Percentiles rank a stretch among this genome's conserved stretches.
Evolutionary conservation across 2,113 vertebrate species (phyloP).

Genomic region (Saiga tatarica): DNA sequence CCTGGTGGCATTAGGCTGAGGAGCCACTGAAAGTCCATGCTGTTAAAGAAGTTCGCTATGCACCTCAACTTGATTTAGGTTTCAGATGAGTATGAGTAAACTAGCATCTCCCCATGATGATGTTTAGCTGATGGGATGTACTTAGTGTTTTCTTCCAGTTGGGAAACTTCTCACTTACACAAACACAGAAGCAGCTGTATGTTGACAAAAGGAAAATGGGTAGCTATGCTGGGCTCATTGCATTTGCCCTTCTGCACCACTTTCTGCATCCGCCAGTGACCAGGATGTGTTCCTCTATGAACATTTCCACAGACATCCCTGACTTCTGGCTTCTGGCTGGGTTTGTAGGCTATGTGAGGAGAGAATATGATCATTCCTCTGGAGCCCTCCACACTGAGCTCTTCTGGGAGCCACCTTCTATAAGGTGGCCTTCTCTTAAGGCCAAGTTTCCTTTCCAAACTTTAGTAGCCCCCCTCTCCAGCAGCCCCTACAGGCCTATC

Average conservation of each 20-base stretch:
- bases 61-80: not conserved
- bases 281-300: not conserved
- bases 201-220: not conserved
- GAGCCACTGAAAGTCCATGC: not conserved
- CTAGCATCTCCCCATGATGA: not conserved
- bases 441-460: not conserved
- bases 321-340: not conserved
- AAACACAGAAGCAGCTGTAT: not conserved
- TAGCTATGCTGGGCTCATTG: accelerated
- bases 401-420: not conserved
- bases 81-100: not conserved
- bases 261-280: not conserved
- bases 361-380: too few species aligned
- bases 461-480: not conserved
- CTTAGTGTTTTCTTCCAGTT: not conserved
- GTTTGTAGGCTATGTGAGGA: not conserved
- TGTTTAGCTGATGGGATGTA: not conserved
- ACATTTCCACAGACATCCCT: too few species aligned
- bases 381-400: not conserved
- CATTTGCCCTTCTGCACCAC: not conserved
- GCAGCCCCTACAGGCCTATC: accelerated
- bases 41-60: not conserved
- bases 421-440: not conserved
- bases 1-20: not conserved
- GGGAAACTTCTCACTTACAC: not conserved